Evolutionary conservation across 2,113 vertebrate genomes (phyloP).

Genomic region (Lycaon pictus): DNA sequence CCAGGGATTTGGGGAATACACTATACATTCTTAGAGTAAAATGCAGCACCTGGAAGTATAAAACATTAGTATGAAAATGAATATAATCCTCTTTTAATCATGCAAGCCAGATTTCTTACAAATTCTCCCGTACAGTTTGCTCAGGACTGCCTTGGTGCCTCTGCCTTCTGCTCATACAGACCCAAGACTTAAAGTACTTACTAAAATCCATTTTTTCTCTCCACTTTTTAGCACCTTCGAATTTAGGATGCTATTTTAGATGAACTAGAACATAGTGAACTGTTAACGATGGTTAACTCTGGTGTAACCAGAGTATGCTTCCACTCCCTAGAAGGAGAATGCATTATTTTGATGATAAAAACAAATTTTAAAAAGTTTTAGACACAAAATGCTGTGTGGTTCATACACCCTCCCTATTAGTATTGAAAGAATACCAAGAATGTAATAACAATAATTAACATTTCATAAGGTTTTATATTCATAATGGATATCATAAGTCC

Average conservation of each 20-base stretch:
- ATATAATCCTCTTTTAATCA: background rate
- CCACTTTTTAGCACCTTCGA: background rate
- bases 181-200: slow-evolving; percentile 11
- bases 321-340: background rate
- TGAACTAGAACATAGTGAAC: background rate
- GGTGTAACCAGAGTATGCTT: background rate
- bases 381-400: background rate
- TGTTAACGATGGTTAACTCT: background rate
- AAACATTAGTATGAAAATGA: background rate
- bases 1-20: background rate
- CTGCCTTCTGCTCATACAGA: background rate
- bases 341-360: slow-evolving; percentile 59
- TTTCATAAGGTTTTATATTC: slow-evolving; percentile 50
- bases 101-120: background rate
- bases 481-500: slow-evolving; percentile 22
- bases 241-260: slow-evolving; percentile 46
- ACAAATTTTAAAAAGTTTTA: background rate
- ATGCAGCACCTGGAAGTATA: background rate
- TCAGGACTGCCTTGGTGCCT: background rate
- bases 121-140: background rate
- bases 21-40: background rate
- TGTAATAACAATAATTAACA: slow-evolving; percentile 23
- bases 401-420: background rate
- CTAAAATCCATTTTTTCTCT: background rate
- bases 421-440: slow-evolving; percentile 7